Conservation (phyloP, 2,113 vertebrate species). For the Callionymus lyra region DNA sequence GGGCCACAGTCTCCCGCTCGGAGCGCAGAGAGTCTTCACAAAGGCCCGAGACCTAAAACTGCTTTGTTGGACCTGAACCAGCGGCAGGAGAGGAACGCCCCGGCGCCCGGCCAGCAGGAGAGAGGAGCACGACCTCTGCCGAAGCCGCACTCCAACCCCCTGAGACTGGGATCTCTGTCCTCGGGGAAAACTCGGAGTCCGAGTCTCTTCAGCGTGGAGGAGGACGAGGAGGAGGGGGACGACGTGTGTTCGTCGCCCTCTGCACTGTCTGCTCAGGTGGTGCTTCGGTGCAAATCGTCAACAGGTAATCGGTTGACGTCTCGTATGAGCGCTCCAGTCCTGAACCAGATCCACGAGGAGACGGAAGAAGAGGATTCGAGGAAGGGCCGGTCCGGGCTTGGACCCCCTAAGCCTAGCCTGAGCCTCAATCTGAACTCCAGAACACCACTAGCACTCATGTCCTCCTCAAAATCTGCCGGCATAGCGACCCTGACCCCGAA, state of each 20-base stretch:
- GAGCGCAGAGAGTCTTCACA: slow-evolving; percentile 81
- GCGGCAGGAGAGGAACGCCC: slow-evolving; percentile 33
- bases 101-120: slow-evolving; percentile 41
- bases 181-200: slow-evolving; percentile 65
- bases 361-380: slow-evolving; percentile 52
- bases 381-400: slow-evolving; percentile 24
- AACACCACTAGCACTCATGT: slow-evolving; percentile 25
- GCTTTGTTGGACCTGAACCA: slow-evolving; percentile 70
- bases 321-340: slow-evolving; percentile 85
- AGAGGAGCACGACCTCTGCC: slow-evolving; percentile 32
- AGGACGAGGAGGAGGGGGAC: slow-evolving; percentile 83
- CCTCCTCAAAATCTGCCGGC: slow-evolving; percentile 24
- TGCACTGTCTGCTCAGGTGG: slow-evolving; percentile 78
- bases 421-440: slow-evolving; percentile 83
- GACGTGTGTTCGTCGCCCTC: slow-evolving; percentile 42
- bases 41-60: slow-evolving; percentile 81
- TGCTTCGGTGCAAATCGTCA: slow-evolving; percentile 77
- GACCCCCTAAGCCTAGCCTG: slow-evolving; percentile 80
- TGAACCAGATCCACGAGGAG: slow-evolving; percentile 96
- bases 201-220: slow-evolving; percentile 90
- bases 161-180: slow-evolving; percentile 41
- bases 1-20: slow-evolving; percentile 86
- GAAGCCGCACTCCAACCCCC: slow-evolving; percentile 51
- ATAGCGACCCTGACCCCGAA: slow-evolving; percentile 66
- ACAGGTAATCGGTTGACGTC: slow-evolving; percentile 87